phyloP scores from a whole-genome alignment of 2,888 invertebrate species.

The Caenorhabditis sp. region DNA sequence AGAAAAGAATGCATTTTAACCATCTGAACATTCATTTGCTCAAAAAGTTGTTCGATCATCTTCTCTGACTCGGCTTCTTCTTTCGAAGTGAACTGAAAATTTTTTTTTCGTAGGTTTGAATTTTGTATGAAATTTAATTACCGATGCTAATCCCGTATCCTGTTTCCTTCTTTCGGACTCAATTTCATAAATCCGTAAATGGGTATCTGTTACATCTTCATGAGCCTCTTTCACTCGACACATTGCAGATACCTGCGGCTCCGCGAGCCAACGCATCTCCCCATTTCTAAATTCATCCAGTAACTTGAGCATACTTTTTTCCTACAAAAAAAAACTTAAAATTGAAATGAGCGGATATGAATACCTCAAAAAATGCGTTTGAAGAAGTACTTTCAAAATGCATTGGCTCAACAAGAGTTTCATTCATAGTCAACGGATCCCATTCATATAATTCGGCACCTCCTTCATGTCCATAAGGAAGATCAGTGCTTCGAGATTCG shows the following conservation, averaged over 20 bases:
- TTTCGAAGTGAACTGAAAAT: conserved; percentile 21
- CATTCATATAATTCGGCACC: conserved; percentile 47
- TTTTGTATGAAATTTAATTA: neutral
- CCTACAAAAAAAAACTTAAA: no score
- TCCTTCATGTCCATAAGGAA: conserved; percentile 41
- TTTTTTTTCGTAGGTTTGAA: neutral
- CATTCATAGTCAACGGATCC: conserved; percentile 42
- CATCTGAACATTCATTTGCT: conserved; percentile 32
- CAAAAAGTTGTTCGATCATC: conserved; percentile 28
- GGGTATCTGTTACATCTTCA: conserved; percentile 49
- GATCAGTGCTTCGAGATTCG: conserved; percentile 13
- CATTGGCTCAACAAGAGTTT: conserved; percentile 29
- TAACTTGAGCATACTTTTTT: conserved; percentile 35
- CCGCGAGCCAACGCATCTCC: conserved; percentile 42
- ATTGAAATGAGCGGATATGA: no score
- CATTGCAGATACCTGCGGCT: conserved; percentile 46
- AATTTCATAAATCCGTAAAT: conserved; percentile 38
- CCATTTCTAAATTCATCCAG: conserved; percentile 54
- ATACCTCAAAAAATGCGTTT: neutral
- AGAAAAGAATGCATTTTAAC: conserved; percentile 33
- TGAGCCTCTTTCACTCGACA: conserved; percentile 46
- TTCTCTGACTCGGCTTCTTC: conserved; percentile 31
- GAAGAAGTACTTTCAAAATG: neutral
- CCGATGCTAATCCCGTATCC: neutral
- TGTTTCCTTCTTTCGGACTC: conserved; percentile 16